Evolutionary conservation across 2,113 vertebrate genomes (phyloP), one percentile per base, ranked within the genome.

Genomic region (Hymenochirus boettgeri): DNA sequence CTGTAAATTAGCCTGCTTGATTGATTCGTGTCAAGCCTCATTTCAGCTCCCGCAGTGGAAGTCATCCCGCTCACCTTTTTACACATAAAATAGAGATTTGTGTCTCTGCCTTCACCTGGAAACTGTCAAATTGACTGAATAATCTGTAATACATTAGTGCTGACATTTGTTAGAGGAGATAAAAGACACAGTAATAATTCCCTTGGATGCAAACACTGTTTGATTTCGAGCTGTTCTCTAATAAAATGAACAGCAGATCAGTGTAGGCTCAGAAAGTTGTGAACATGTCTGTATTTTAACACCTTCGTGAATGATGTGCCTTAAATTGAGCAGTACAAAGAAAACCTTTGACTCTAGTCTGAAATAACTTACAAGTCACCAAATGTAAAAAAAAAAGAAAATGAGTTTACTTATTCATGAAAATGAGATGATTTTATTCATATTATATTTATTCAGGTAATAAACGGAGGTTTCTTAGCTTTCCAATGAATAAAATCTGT

Each of bases 61-160:
- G 84, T 82, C 82, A 88, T 82, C 72, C 67, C 15, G 67, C 82
- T 87, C 89, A 93, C 90, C 90, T 83, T 86, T 88, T 83, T 80
- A 84, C 80, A 85, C 85, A 81, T 84, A 85, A 81, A 78, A 74
- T 86, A 86, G 85, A 89, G 87, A 91, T 89, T 86, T 86, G 86
- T 89, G 87, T 86, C 82, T 73, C 84, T 88, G 84, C 86, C 85
- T 89, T 91, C 88, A 90, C 86, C 88, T 89, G 84, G 86, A 91
- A n/a, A 90, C 79, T 79, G 83, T 88, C 85, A 88, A 85, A 86
- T 89, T 87, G 87, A 88, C 86, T 89, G 88, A 90, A 90, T 91
- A 90, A 88, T 91, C 89, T 92, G 90, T 89, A 84, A 88, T 86
- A 87, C 85, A 90, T 92, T 92, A 92, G 80, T 80, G 79, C 81